phyloP scores from a whole-genome alignment of 2,797 vertebrate genomes.

The Lepidocolaptes lacrymiger region DNA sequence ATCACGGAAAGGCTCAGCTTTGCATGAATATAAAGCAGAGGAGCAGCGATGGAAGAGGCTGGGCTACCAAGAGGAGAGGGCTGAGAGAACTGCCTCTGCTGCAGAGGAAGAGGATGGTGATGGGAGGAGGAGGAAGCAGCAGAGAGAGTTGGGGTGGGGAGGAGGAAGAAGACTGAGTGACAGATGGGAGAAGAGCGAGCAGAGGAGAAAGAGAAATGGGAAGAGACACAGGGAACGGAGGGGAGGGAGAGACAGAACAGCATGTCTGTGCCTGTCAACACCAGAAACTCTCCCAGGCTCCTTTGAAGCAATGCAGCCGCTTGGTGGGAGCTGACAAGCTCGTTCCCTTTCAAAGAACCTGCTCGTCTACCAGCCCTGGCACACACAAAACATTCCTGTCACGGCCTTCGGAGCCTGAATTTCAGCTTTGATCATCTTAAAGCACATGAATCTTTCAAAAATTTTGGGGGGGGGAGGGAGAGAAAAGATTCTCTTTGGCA shows the following conservation, averaged over 20 bases:
- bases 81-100: not conserved
- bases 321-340: constrained; percentile 63
- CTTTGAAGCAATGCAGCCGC: constrained; percentile 72
- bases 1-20: not conserved
- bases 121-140: not conserved
- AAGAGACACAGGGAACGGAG: not conserved
- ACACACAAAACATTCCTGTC: constrained; percentile 53
- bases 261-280: constrained; percentile 40
- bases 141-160: not conserved
- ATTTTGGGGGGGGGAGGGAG: not conserved
- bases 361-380: constrained; percentile 37
- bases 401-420: constrained; percentile 47
- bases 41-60: not conserved
- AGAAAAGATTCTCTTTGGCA: constrained; percentile 39
- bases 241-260: not conserved
- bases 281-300: constrained; percentile 43
- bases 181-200: constrained; percentile 22
- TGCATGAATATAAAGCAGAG: not conserved
- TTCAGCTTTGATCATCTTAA: constrained; percentile 78
- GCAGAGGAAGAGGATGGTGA: not conserved
- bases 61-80: not conserved
- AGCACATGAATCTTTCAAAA: constrained; percentile 68
- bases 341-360: constrained; percentile 74
- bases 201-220: constrained; percentile 1
- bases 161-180: not conserved